phyloP scores from a whole-genome alignment of 2,888 invertebrate species.

The Tetanocera ferruginea region DNA sequence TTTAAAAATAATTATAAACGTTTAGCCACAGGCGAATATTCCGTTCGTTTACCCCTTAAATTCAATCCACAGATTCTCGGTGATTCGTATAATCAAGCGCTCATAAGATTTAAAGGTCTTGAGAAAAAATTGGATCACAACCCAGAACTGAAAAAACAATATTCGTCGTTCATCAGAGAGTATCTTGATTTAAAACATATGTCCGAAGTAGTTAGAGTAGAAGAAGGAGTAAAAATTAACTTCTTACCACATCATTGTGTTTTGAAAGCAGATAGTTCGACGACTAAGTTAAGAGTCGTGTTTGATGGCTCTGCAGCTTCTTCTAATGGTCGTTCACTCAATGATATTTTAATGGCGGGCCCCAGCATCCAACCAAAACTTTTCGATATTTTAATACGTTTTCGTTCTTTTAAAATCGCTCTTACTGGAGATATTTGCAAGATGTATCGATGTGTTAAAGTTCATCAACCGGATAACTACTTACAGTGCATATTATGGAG shows the following conservation, averaged over 20 bases:
- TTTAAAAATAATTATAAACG: slow-evolving; percentile 34
- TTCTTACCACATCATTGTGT: slow-evolving; percentile 38
- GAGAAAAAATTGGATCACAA: slow-evolving; percentile 39
- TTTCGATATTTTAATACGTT: slow-evolving; percentile 36
- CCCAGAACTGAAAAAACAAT: slow-evolving; percentile 27
- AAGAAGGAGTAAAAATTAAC: not conserved
- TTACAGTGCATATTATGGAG: slow-evolving; percentile 38
- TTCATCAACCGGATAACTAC: slow-evolving; percentile 19
- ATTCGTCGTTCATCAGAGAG: slow-evolving; percentile 33
- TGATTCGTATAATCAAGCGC: slow-evolving; percentile 38
- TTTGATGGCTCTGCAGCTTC: too few relatives aligned
- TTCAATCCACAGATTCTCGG: slow-evolving; percentile 9
- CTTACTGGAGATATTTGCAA: slow-evolving; percentile 36
- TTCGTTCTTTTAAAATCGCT: slow-evolving; percentile 36
- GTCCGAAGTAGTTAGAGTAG: slow-evolving; percentile 1
- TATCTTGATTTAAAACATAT: slow-evolving; percentile 36
- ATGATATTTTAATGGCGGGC: slow-evolving; percentile 29
- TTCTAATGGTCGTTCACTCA: slow-evolving; percentile 17
- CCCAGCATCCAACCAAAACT: slow-evolving; percentile 39
- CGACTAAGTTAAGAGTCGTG: too few relatives aligned
- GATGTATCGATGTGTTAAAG: slow-evolving; percentile 19
- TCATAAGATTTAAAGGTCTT: not conserved
- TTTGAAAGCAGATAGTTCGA: slow-evolving; percentile 24
- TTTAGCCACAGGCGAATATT: slow-evolving; percentile 23
- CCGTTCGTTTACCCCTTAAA: slow-evolving; percentile 27